Conservation (phyloP, 2,888 invertebrate genomes). For the Clusia tigrina region DNA sequence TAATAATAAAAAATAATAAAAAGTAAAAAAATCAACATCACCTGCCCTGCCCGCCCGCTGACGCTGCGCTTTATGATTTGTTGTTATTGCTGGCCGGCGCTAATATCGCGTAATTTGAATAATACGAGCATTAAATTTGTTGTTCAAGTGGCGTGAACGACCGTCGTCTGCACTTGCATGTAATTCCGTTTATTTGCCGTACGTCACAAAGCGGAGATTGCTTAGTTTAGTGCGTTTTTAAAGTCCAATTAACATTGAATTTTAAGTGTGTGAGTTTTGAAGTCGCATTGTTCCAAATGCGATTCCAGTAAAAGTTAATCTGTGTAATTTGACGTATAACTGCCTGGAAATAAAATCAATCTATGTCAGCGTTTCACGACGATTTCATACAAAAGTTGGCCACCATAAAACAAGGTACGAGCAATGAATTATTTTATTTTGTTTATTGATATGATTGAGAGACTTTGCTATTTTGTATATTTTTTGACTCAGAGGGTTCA, state of each 20-base stretch:
- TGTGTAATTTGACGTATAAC: not conserved
- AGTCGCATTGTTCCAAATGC: not conserved
- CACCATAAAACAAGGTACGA: constrained; percentile 44
- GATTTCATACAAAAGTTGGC: constrained; percentile 46
- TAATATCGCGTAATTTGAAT: constrained; percentile 23
- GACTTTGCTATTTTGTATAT: not conserved
- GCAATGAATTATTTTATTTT: not conserved
- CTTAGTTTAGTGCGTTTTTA: constrained; percentile 23
- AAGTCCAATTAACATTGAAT: constrained; percentile 40
- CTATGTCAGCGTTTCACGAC: constrained; percentile 47
- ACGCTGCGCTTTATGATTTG: constrained; percentile 29
- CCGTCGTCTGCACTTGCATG: not conserved
- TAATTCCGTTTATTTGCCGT: not conserved
- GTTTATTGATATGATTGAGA: not conserved
- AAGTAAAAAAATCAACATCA: no score
- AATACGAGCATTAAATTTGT: not conserved
- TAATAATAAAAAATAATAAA: constrained; percentile 20
- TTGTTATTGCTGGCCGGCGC: constrained; percentile 22
- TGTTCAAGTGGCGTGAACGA: constrained; percentile 21
- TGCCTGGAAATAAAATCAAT: not conserved
- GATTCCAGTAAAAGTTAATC: not conserved
- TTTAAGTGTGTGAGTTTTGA: constrained; percentile 23
- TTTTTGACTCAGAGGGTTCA: no score
- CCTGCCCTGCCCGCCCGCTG: no score
- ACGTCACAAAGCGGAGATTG: not conserved